A percentile compares a stretch with the other conserved stretches of the same genome.
These are phyloP conservation scores for Lottia scabra DNA, from an alignment of 2,888 invertebrate genomes.

Conservation along the genomic window DNA sequence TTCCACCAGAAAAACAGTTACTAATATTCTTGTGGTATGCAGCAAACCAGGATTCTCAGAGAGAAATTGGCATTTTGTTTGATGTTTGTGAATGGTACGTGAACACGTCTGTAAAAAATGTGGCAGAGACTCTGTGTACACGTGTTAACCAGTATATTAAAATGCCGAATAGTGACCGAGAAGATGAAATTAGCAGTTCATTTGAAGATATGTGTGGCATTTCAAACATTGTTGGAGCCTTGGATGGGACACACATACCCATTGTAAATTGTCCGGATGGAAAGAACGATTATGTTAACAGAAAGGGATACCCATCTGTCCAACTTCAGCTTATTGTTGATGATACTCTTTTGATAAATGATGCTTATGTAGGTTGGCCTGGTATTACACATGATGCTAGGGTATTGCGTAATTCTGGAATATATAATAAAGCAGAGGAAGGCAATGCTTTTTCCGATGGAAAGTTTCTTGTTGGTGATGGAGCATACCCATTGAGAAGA, in stretches of 20 bases:
- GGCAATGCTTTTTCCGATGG: not conserved
- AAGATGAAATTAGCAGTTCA: too few relatives aligned
- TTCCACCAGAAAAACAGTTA: too few relatives aligned
- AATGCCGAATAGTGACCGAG: too few relatives aligned
- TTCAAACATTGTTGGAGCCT: not conserved
- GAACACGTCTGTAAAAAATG: too few relatives aligned
- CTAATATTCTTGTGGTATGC: too few relatives aligned
- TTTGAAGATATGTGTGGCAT: not conserved
- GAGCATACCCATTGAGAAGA: slow-evolving; percentile 12
- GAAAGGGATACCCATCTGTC: slow-evolving; percentile 18
- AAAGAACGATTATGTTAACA: slow-evolving; percentile 17
- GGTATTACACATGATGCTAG: slow-evolving; percentile 16
- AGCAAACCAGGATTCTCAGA: too few relatives aligned
- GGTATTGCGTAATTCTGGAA: slow-evolving; percentile 9
- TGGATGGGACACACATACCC: slow-evolving; percentile 4
- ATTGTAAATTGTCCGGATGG: slow-evolving; percentile 12
- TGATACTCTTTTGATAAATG: slow-evolving; percentile 15
- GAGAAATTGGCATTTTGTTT: too few relatives aligned
- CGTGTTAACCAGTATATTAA: too few relatives aligned
- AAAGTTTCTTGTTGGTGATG: slow-evolving; percentile 9
- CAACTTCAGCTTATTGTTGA: slow-evolving; percentile 21
- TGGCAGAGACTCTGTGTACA: too few relatives aligned
- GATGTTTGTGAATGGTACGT: too few relatives aligned
- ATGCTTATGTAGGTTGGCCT: slow-evolving; percentile 18
- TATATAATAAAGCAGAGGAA: slow-evolving; percentile 1